Evolutionary conservation across 2,113 vertebrate species (phyloP).

Genomic region (Corydoras maculifer): DNA sequence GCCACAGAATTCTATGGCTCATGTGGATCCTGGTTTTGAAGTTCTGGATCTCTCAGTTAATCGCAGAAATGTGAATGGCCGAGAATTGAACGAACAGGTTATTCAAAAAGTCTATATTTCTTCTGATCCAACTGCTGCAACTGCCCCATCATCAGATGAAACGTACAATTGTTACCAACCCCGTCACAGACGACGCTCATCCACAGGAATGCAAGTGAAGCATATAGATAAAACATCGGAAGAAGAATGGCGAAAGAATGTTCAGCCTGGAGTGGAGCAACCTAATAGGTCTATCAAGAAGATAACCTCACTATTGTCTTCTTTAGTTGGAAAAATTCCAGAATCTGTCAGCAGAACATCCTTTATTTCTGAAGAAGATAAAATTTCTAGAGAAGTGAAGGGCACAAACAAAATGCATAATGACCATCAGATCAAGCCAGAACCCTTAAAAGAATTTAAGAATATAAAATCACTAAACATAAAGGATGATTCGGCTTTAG

Average conservation of each 20-base stretch:
- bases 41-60: constrained; percentile 75
- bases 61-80: constrained; percentile 49
- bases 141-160: constrained; percentile 47
- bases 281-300: constrained; percentile 67
- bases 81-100: constrained; percentile 58
- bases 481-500: constrained; percentile 50
- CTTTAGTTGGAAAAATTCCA: constrained; percentile 70
- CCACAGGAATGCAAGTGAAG: constrained; percentile 59
- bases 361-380: constrained; percentile 29
- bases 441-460: constrained; percentile 57
- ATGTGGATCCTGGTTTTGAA: constrained; percentile 57
- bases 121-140: constrained; percentile 46
- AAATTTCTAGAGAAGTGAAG: constrained; percentile 27
- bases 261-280: constrained; percentile 61
- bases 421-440: constrained; percentile 50
- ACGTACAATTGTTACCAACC: constrained; percentile 66
- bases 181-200: constrained; percentile 52
- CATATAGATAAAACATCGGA: constrained; percentile 63
- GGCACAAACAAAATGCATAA: constrained; percentile 6
- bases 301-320: constrained; percentile 74
- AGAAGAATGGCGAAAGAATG: constrained; percentile 65
- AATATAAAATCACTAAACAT: constrained; percentile 62
- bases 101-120: constrained; percentile 64
- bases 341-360: constrained; percentile 43
- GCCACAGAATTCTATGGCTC: constrained; percentile 39